Evolutionary conservation across 2,113 vertebrate species (phyloP).

Genomic region (Lichenostomus cassidix): DNA sequence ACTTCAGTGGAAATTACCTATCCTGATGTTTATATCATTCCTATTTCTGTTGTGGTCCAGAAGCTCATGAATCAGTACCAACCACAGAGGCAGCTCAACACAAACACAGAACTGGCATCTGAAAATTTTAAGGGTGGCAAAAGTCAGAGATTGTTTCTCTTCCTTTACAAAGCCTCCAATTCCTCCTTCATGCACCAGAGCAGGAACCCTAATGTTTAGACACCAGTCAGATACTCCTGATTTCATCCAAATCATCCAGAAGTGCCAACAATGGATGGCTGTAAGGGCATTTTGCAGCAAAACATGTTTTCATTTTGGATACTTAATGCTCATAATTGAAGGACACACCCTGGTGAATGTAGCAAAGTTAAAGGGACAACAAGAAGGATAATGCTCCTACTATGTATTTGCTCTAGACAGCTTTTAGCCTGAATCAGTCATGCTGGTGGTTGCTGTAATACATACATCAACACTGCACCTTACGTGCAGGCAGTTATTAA

Average conservation of each 20-base stretch:
- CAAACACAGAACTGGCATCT: background rate
- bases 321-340: background rate
- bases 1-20: background rate
- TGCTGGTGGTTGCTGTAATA: background rate
- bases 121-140: background rate
- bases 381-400: background rate
- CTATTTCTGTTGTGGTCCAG: background rate
- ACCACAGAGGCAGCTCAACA: background rate
- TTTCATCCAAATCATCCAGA: background rate
- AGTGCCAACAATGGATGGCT: background rate
- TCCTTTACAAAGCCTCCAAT: background rate
- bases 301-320: background rate
- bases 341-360: background rate
- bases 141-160: background rate
- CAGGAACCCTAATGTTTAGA: background rate
- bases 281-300: background rate
- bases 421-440: background rate
- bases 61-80: background rate
- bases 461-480: rapidly evolving
- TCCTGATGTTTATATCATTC: background rate
- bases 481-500: background rate
- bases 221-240: background rate
- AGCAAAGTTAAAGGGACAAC: background rate
- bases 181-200: background rate
- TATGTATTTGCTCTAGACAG: background rate